Evolutionary conservation across 2,797 vertebrate species (phyloP).

Genomic region (Coluber constrictor): DNA sequence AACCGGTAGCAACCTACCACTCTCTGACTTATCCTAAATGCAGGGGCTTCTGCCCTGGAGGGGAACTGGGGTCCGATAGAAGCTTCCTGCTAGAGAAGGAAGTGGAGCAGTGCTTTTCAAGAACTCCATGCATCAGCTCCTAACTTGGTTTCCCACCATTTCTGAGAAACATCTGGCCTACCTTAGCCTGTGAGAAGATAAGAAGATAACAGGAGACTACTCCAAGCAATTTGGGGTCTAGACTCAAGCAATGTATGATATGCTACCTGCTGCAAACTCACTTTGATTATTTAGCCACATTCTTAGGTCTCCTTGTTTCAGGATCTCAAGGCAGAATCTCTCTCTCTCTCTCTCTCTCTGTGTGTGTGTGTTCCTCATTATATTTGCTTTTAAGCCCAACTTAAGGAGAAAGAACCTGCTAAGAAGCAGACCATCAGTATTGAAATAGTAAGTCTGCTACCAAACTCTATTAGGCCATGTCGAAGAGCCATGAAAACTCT

Average conservation of each 20-base stretch:
- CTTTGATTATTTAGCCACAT: background rate
- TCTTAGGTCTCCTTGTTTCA: background rate
- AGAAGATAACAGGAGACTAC: background rate
- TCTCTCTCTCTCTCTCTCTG: background rate
- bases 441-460: background rate
- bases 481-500: background rate
- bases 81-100: background rate
- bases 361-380: background rate
- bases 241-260: background rate
- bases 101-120: background rate
- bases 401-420: background rate
- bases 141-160: background rate
- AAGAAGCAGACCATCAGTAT: background rate
- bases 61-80: background rate
- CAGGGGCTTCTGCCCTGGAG: background rate
- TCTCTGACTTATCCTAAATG: background rate
- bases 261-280: background rate
- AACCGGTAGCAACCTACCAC: too few species aligned
- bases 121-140: background rate
- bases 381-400: background rate
- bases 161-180: background rate
- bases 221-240: background rate
- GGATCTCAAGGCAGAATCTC: background rate
- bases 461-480: background rate
- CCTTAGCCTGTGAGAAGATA: background rate